Conservation (phyloP, 2,888 invertebrate genomes). For the Onthophagus sagittarius region DNA sequence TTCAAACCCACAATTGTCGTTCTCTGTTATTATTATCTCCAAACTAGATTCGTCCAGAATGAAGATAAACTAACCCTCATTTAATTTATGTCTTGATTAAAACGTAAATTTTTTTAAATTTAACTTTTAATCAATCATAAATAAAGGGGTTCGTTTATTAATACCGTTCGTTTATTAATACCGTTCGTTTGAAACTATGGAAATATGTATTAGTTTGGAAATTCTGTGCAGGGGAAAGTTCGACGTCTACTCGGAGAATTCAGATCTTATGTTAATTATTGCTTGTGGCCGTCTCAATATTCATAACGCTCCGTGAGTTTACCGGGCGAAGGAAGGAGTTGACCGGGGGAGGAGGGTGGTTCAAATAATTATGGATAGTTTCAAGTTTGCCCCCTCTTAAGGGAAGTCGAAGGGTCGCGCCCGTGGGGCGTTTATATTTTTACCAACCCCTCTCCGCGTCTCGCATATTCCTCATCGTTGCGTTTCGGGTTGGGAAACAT, state of each 20-base stretch:
- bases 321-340: not conserved
- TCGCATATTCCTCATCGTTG: not conserved
- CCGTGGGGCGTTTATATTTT: conserved; percentile 23
- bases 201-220: conserved; percentile 34
- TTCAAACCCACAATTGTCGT: conserved; percentile 16
- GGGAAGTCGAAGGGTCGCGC: conserved; percentile 25
- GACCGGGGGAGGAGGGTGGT: conserved; percentile 29
- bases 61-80: not conserved
- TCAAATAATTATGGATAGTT: conserved; percentile 43
- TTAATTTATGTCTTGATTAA: too few relatives aligned
- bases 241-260: conserved; percentile 33
- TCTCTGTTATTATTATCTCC: conserved; percentile 30
- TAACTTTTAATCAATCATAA: too few relatives aligned
- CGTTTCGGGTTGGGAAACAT: too few relatives aligned
- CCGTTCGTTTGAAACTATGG: conserved; percentile 20
- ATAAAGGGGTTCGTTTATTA: conserved; percentile 3
- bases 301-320: conserved; percentile 38
- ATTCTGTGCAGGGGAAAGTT: conserved; percentile 30
- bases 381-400: conserved; percentile 34
- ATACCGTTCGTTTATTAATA: conserved; percentile 3
- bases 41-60: conserved; percentile 22
- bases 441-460: conserved; percentile 11
- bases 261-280: conserved; percentile 46
- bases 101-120: too few relatives aligned
- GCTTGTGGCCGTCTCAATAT: conserved; percentile 46